phyloP scores from a whole-genome alignment of 2,797 vertebrate genomes.

The Molossus alvarezi region DNA sequence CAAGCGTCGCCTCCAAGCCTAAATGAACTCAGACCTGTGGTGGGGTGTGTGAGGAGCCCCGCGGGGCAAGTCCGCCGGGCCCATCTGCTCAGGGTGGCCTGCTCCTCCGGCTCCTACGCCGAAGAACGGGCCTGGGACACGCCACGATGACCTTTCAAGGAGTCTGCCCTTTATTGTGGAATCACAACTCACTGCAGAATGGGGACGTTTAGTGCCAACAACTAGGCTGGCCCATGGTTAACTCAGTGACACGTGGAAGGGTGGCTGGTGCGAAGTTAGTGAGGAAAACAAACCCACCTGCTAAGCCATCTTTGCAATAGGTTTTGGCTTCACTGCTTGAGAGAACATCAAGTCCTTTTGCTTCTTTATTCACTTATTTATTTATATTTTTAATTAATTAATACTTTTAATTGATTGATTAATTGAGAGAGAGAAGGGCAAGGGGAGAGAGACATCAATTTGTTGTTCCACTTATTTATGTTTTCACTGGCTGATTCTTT shows the following conservation, averaged over 20 bases:
- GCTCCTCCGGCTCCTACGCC: rapidly evolving
- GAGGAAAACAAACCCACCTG: neutral
- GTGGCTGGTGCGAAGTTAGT: too few relatives aligned
- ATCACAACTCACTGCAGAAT: too few relatives aligned
- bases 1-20: neutral
- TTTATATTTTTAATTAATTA: too few relatives aligned
- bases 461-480: too few relatives aligned
- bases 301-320: neutral
- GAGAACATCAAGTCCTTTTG: too few relatives aligned
- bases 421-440: too few relatives aligned
- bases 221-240: neutral
- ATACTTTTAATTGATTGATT: too few relatives aligned
- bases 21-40: neutral
- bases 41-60: rapidly evolving
- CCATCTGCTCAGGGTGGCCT: neutral
- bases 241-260: neutral
- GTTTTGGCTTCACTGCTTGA: rapidly evolving
- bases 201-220: neutral
- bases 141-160: rapidly evolving
- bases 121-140: rapidly evolving
- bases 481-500: too few relatives aligned
- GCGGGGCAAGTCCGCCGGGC: too few relatives aligned
- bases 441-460: too few relatives aligned
- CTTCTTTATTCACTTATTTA: too few relatives aligned
- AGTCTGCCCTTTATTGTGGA: neutral